Percentiles rank a stretch among this genome's conserved stretches.
Conservation (phyloP, 1,140 invertebrate genomes). For the Tetragnatha versicolor region DNA sequence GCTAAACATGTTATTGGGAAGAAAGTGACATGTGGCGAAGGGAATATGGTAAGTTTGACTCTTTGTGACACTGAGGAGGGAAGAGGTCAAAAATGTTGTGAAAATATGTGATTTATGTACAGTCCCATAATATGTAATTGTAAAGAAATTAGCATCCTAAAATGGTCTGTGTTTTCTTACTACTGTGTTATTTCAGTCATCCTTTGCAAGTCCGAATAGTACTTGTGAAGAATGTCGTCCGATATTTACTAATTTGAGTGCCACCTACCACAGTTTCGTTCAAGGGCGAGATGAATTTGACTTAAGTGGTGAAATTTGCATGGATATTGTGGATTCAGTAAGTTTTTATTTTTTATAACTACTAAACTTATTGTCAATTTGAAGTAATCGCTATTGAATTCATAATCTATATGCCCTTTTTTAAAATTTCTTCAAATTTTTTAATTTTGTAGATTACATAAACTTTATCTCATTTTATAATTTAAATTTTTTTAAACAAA, state of each 20-base stretch:
- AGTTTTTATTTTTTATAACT: not conserved
- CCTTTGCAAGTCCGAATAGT: not conserved
- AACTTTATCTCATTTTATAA: too few species aligned
- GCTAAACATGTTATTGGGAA: too few species aligned
- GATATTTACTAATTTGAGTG: not conserved
- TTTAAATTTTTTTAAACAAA: too few species aligned
- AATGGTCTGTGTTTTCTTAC: not conserved
- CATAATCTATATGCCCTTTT: too few species aligned
- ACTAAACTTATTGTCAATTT: too few species aligned
- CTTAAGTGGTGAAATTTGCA: constrained; percentile 2
- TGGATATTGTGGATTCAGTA: constrained; percentile 33
- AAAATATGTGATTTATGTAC: too few species aligned
- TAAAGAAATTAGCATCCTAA: not conserved
- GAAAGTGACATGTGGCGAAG: too few species aligned
- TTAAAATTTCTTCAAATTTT: too few species aligned
- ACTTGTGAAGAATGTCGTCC: constrained; percentile 2
- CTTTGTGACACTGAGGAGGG: too few species aligned
- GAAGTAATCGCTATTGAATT: too few species aligned
- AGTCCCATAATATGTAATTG: not conserved
- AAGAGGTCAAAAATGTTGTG: too few species aligned
- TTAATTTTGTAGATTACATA: too few species aligned
- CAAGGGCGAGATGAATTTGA: not conserved
- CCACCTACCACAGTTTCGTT: not conserved
- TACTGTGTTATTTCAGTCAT: not conserved
- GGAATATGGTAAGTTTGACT: not conserved